A percentile compares a stretch with the other conserved stretches of the same genome.
These are phyloP conservation scores for Bedellia somnulentella DNA, from an alignment of 2,888 invertebrate genomes.

Conservation along the genomic window DNA sequence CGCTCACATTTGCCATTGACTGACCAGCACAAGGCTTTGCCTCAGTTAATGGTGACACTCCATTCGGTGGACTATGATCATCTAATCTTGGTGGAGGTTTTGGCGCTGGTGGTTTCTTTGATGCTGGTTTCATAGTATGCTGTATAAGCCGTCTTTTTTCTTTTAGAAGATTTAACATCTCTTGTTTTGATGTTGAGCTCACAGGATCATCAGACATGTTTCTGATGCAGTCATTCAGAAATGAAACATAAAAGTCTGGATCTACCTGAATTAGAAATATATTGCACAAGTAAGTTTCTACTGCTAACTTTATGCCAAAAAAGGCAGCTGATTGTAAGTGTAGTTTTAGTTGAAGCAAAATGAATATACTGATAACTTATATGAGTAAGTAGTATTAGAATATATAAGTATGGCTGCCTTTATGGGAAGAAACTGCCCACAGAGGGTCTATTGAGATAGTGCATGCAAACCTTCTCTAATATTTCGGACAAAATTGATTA, in stretches of 20 bases:
- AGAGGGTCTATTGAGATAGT: no score
- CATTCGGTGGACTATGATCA: conserved; percentile 45
- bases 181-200: conserved; percentile 59
- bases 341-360: no score
- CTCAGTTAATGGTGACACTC: conserved; percentile 49
- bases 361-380: no score
- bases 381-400: no score
- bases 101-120: conserved; percentile 40
- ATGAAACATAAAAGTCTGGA: conserved; percentile 71
- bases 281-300: no score
- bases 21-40: conserved; percentile 43
- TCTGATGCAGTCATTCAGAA: conserved; percentile 71
- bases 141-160: conserved; percentile 69
- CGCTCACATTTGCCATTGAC: conserved; percentile 46
- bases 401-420: no score
- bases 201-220: conserved; percentile 45
- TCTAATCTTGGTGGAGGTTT: conserved; percentile 45
- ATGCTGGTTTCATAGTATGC: conserved; percentile 24
- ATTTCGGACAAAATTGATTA: no score
- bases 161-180: conserved; percentile 62
- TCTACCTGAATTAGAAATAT: conserved; percentile 65
- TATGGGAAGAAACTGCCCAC: no score
- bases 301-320: no score
- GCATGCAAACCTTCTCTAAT: no score
- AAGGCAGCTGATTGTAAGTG: no score